phyloP scores from a whole-genome alignment of 2,113 vertebrate species.

The Pachyramphus minor region DNA sequence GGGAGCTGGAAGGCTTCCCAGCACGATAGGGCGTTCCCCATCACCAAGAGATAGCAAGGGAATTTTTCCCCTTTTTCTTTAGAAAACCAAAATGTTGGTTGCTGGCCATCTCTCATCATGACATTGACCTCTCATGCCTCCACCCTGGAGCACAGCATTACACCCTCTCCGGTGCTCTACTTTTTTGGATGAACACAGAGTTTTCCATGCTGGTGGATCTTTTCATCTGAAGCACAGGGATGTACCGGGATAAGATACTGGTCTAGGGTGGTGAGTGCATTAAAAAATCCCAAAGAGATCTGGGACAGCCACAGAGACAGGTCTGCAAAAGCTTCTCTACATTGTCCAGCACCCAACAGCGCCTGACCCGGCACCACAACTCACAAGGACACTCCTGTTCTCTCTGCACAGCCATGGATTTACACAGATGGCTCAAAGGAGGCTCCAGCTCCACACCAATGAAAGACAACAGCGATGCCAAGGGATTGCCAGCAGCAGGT shows the following conservation, averaged over 20 bases:
- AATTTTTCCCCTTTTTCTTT: background rate
- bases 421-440: background rate
- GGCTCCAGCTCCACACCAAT: accelerated
- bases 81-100: background rate
- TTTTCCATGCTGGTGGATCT: background rate
- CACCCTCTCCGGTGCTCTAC: background rate
- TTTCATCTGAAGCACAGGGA: background rate
- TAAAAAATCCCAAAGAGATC: background rate
- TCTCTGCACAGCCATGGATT: background rate
- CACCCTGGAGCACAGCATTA: background rate
- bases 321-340: background rate
- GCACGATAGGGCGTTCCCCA: constrained; percentile 33
- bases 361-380: background rate
- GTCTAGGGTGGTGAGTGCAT: accelerated
- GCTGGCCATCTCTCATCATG: constrained; percentile 10
- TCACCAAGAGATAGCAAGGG: background rate
- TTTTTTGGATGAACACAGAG: accelerated
- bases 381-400: background rate
- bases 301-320: background rate
- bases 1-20: constrained; percentile 47
- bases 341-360: background rate
- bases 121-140: background rate
- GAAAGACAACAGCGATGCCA: accelerated
- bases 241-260: accelerated
- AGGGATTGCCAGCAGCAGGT: background rate